Evolutionary conservation across 1,140 invertebrate species (phyloP).

Genomic region (Limonius californicus): DNA sequence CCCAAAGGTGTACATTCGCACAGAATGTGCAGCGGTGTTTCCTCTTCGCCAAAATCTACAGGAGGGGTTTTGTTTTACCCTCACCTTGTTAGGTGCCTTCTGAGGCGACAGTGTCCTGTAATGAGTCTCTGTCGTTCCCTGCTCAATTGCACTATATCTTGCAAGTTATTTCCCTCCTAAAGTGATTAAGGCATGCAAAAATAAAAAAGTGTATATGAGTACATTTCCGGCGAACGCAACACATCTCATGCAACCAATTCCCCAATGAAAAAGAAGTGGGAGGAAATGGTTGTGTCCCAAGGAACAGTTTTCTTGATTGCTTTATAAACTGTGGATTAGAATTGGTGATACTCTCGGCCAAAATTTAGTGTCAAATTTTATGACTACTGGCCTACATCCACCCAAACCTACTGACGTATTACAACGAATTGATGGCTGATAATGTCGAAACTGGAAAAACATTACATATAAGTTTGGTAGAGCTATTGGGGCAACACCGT

Average conservation of each 20-base stretch:
- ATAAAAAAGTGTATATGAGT: constrained; percentile 21
- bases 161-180: background rate
- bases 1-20: no score
- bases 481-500: no score
- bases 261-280: constrained; percentile 37
- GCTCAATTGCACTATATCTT: no score
- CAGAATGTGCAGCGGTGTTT: no score
- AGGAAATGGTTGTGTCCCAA: constrained; percentile 18
- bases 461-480: no score
- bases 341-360: background rate
- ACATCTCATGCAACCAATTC: constrained; percentile 44
- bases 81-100: no score
- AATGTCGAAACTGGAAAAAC: no score
- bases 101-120: no score
- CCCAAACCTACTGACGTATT: background rate
- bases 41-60: no score
- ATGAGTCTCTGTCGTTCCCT: no score
- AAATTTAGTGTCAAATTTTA: constrained; percentile 9
- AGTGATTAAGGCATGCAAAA: background rate
- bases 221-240: constrained; percentile 41
- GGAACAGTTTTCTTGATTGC: constrained; percentile 18
- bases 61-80: no score
- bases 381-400: background rate
- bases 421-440: background rate
- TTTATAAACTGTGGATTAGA: background rate